Conservation (phyloP, 2,113 vertebrate species). For the Indicator maculatus region DNA sequence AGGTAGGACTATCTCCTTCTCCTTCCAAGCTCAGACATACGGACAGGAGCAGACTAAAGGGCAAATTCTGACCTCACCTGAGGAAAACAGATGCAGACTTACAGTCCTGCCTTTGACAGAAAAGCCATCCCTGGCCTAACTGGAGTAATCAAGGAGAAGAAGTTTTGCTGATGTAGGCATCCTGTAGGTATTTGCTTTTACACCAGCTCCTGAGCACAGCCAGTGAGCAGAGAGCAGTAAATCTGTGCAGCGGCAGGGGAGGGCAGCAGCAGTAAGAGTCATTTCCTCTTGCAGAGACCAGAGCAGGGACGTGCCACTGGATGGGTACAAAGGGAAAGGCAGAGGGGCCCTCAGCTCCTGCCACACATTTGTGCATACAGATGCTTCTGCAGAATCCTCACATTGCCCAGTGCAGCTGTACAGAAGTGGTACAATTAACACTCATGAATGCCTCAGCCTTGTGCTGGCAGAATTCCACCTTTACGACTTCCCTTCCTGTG, state of each 20-base stretch:
- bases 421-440: background rate
- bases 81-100: background rate
- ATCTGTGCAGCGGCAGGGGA: slow-evolving; percentile 36
- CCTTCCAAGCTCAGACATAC: background rate
- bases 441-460: background rate
- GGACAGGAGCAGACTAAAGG: background rate
- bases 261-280: slow-evolving; percentile 28
- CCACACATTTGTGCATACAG: background rate
- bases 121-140: background rate
- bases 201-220: background rate
- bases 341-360: background rate
- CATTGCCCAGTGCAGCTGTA: background rate
- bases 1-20: background rate
- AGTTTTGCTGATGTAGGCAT: background rate
- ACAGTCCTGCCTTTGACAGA: background rate
- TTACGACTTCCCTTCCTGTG: background rate
- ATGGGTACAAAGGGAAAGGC: background rate
- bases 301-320: background rate
- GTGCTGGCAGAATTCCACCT: background rate
- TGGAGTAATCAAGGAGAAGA: background rate
- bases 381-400: background rate
- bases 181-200: slow-evolving; percentile 8
- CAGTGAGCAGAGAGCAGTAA: slow-evolving; percentile 12
- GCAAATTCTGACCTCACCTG: background rate
- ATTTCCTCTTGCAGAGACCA: slow-evolving; percentile 37